These are phyloP conservation scores for Sylvia atricapilla DNA, from an alignment of 2,113 vertebrate species.

Conservation along the genomic window DNA sequence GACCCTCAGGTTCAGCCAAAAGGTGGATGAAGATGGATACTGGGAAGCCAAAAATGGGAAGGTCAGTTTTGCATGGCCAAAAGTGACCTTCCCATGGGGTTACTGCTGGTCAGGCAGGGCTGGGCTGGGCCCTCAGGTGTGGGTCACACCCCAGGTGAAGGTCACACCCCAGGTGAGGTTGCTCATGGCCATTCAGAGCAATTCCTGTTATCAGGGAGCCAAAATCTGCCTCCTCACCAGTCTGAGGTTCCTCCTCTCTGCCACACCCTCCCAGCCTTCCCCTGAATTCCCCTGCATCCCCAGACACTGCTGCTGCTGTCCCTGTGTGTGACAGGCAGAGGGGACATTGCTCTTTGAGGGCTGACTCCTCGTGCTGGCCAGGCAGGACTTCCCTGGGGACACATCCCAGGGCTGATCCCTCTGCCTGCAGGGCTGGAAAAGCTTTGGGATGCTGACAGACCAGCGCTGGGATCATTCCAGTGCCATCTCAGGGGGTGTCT, in stretches of 20 bases:
- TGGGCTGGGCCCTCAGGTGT: background rate
- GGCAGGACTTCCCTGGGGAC: background rate
- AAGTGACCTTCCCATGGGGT: no score
- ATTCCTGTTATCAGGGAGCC: background rate
- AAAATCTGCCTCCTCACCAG: background rate
- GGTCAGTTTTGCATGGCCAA: no score
- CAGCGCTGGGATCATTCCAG: background rate
- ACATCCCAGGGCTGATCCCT: background rate
- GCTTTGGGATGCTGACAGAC: background rate
- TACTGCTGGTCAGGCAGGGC: no score
- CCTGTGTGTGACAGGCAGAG: background rate
- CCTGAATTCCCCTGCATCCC: background rate
- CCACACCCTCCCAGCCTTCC: no score
- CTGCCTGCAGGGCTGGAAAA: background rate
- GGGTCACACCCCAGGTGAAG: no score
- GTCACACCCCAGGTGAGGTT: background rate
- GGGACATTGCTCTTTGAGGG: background rate
- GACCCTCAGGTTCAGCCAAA: background rate
- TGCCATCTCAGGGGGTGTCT: fast-evolving
- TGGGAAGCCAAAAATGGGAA: background rate
- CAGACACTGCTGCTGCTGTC: background rate
- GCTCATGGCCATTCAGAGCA: background rate
- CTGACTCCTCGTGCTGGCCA: background rate
- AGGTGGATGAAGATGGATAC: no score
- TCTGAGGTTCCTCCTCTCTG: background rate